Evolutionary conservation across 2,797 vertebrate species (phyloP), one percentile per base, ranked within the genome.

Genomic region (Pseudopleuronectes americanus): DNA sequence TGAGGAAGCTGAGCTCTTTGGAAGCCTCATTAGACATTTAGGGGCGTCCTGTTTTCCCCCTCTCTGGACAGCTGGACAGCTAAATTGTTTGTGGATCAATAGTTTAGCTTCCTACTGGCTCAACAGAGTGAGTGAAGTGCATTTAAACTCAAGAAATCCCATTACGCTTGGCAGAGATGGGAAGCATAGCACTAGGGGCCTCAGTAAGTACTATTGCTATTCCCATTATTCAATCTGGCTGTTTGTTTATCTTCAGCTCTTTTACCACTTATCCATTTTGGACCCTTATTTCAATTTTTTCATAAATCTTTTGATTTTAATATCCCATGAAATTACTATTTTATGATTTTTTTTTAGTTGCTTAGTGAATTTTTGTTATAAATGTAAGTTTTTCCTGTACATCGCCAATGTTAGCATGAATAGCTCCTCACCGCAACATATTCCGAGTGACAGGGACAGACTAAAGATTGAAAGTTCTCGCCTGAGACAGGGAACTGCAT

Each of bases 21-120:
- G 87, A 85, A 87, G 79, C 64, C 81, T 92, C 84, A 90, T 92
- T 92, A 91, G 90, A 92, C 85, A 82, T 93, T 93, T 88, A 89
- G 80, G 77, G 81, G 83, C 64, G 58, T 90, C 85, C 89, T 88
- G 82, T 89, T 88, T 86, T 90, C 77, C 68, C 69, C 85, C 47
- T 86, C 74, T 72, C 75, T 70, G 89, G 84, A 88, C 90, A 92
- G 81, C 86, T 80, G 89, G 85, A 89, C 84, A 76, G 74, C 90
- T 91, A 90, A 92, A 91, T 90, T 93, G 92, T 93, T 91, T 90
- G 88, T 81, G 81, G 93, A 94, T 95, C 94, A 91, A 94, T 94
- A 92, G 87, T 91, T 92, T 87, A 88, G 83, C 81, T 85, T 91
- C 84, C 86, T 80, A 85, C 81, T 80, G 83, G 86, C 89, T 89